Evolutionary conservation across 2,113 vertebrate species (phyloP), one percentile per base, ranked within the genome.

Genomic region (Melanotaenia duboulayi): DNA sequence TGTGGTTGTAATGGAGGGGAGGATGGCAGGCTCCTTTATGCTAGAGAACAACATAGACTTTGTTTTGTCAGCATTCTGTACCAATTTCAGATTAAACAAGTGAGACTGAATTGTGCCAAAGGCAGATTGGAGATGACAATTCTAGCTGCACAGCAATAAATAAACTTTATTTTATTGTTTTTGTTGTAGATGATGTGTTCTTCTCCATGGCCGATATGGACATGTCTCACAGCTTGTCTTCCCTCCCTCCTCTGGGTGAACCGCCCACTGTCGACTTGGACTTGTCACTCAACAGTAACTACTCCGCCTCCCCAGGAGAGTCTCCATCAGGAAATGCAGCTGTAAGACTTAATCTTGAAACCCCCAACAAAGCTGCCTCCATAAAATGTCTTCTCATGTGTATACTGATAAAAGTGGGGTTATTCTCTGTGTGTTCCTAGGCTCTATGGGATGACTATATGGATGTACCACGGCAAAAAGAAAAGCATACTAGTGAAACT

Each of bases 131-230:
- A 28, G 6, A 28, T 35, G 32, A 9, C 32, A 35, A 9, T 35
- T 35, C 32, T 35, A 35, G 32, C 32, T 35, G 32, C 8, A 9
- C 32, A 35, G 32, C 32, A 35, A 9, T 35, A 35, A 35, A 35
- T 8, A 51, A 55, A 20, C 42, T 22, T 20, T 13, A 44, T 58
- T 35, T 40, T 28, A 22, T 24, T 13, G 52, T 55, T 17, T 59
- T 14, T 56, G 58, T 92, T 95, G 91, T 95, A 95, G 97, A 99
- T 91, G 97, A 99, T 85, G 97, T 99, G 65, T 99, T 99, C 93
- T 99, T 99, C 91, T 99, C 98, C 50, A 99, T 99, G 98, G 98
- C 97, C 48, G 98, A 99, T 84, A 99, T 99, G 97, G 98, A 99
- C 81, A 99, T 98, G 96, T 99, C 97, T 49, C 97, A 98, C 78